Evolutionary conservation across 2,797 vertebrate species (phyloP).

Genomic region (Enoplosus armatus): DNA sequence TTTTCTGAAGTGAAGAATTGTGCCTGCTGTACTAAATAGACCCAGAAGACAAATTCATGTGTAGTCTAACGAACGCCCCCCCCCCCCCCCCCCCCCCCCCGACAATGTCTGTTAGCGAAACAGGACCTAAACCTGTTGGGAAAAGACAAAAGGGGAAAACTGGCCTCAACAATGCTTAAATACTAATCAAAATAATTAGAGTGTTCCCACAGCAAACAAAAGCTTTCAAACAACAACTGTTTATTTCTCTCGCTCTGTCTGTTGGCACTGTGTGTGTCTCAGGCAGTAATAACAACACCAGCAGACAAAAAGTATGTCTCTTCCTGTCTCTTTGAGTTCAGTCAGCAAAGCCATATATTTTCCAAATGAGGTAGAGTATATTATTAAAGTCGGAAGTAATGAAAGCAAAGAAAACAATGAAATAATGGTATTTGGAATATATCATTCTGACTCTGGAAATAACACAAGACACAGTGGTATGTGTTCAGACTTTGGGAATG

Average conservation of each 20-base stretch:
- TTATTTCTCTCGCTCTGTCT: slow-evolving; percentile 46
- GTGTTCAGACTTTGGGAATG: slow-evolving; percentile 19
- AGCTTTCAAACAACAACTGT: slow-evolving; percentile 58
- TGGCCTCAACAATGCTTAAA: slow-evolving; percentile 64
- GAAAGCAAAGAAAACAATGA: background rate
- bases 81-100: slow-evolving; percentile 17
- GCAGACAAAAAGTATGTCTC: slow-evolving; percentile 51
- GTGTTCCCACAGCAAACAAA: slow-evolving; percentile 69
- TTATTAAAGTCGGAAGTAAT: slow-evolving; percentile 22
- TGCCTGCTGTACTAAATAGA: slow-evolving; percentile 46
- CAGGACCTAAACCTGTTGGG: slow-evolving; percentile 32
- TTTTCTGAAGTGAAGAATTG: slow-evolving; percentile 35
- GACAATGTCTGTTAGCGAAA: slow-evolving; percentile 41
- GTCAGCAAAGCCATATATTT: slow-evolving; percentile 35
- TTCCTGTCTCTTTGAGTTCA: slow-evolving; percentile 36
- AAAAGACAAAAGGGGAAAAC: slow-evolving; percentile 55
- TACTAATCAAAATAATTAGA: slow-evolving; percentile 70
- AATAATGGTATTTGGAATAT: slow-evolving; percentile 1
- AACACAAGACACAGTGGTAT: slow-evolving; percentile 1
- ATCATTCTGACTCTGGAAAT: slow-evolving; percentile 9
- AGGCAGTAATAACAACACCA: slow-evolving; percentile 50
- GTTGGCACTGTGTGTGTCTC: slow-evolving; percentile 55
- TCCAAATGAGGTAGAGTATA: slow-evolving; percentile 24
- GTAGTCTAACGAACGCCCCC: slow-evolving; percentile 34
- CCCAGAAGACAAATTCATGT: slow-evolving; percentile 58